Percentiles rank a stretch among this genome's conserved stretches.
phyloP scores from a whole-genome alignment of 1,140 invertebrate genomes.

The Meloidogyne exigua region DNA sequence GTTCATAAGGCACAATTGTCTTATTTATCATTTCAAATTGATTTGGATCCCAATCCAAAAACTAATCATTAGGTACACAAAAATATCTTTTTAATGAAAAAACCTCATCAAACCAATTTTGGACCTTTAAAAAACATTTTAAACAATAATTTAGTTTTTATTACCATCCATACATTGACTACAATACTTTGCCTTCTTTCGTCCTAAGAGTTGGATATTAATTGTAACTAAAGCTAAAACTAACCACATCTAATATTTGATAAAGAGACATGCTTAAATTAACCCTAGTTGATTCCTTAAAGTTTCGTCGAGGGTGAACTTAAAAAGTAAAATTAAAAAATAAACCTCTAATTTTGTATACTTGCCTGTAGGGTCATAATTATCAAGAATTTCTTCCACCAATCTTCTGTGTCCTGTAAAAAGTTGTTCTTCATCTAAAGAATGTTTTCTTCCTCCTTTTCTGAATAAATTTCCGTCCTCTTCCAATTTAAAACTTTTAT shows the following conservation, averaged over 20 bases:
- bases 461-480: neutral
- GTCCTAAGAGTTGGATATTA: conserved; percentile 33
- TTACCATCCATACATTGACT: conserved; percentile 62
- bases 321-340: neutral
- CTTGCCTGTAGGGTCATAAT: conserved; percentile 50
- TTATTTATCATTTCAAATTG: conserved; percentile 61
- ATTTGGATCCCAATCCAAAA: conserved; percentile 38
- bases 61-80: conserved; percentile 11
- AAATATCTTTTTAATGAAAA: neutral
- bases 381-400: conserved; percentile 18
- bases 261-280: conserved; percentile 60
- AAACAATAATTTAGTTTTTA: conserved; percentile 14
- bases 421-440: conserved; percentile 8
- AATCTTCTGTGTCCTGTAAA: conserved; percentile 30
- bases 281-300: conserved; percentile 47
- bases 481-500: neutral
- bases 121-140: conserved; percentile 22
- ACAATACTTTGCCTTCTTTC: conserved; percentile 53
- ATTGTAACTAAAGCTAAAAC: conserved; percentile 6
- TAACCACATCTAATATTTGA: conserved; percentile 58
- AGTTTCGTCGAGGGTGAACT: conserved; percentile 55
- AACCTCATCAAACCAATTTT: conserved; percentile 60
- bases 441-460: neutral
- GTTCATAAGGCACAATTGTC: conserved; percentile 58
- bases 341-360: neutral